Evolutionary conservation across 2,888 invertebrate species (phyloP), one percentile per base, ranked within the genome.

Genomic region (Bellardia bayeri): DNA sequence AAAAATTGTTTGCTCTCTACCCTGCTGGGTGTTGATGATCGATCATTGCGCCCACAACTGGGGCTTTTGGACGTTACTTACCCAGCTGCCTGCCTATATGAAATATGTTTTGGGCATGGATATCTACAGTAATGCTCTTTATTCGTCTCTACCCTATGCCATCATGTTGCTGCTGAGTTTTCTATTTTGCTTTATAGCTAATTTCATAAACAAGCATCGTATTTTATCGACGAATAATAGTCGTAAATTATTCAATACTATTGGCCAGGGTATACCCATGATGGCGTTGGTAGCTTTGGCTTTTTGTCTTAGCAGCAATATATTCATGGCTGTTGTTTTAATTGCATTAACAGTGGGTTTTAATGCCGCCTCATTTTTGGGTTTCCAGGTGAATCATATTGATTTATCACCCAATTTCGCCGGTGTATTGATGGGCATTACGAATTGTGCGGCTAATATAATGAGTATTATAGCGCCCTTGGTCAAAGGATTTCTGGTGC

Each of bases 401-500:
- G 98, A 98, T 94, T 94, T 98, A 75, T 96, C 97, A 6, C 97
- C 97, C 0, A 97, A 97, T 92, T 97, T 96, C 91, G 97, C 97
- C 1, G 97, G 97, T 40, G 96, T 96, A 0, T 93, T 98, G 89
- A 97, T 98, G 97, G 97, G 93, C 8, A 95, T 98, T 89, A 97
- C 97, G 1, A 98, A 98, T 91, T 96, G 96, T 9, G 94, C 95
- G 9, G 96, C 97, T 0, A 97, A 97, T 90, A 94, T 97, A 7
- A 96, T 97, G 93, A 97, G 97, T 76, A 96, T 98, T 87, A 94
- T 97, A 89, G 97, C 97, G 0, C 97, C 98, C 0, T 93, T 97
- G 0, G 94, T 96, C 40, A 96, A 97, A 0, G 96, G 96, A 3
- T 92, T 95, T 14, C 95, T 98, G 23, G 95, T 97, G 1, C 94